Evolutionary conservation across 37 sponge, comb jelly and placozoan species (phyloP).

Genomic region (Ephydatia muelleri): DNA sequence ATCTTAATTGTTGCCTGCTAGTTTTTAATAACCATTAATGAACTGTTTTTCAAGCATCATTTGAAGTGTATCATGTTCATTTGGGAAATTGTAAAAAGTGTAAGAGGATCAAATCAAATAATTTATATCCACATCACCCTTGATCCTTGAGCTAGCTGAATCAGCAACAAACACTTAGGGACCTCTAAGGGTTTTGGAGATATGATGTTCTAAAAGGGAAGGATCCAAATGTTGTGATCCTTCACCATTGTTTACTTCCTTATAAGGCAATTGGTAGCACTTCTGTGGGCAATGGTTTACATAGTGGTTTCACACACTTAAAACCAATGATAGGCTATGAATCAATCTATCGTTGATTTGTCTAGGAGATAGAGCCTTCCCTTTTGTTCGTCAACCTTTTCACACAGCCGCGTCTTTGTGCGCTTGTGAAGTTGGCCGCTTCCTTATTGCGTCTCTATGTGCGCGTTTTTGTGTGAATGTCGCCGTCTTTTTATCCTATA

Average conservation of each 20-base stretch:
- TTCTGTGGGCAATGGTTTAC: not conserved
- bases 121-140: conserved; percentile 1
- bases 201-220: not conserved
- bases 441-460: not conserved
- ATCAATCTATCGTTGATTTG: not conserved
- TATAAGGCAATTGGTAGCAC: not conserved
- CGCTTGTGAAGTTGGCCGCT: not conserved
- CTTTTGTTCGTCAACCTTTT: not conserved
- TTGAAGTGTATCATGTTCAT: not conserved
- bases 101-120: not conserved
- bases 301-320: not conserved
- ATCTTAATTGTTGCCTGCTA: not conserved
- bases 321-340: not conserved
- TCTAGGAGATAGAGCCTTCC: no score
- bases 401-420: not conserved
- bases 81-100: not conserved
- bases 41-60: not conserved
- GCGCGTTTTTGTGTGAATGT: not conserved
- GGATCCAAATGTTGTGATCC: not conserved
- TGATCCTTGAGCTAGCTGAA: not conserved
- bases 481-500: not conserved
- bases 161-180: not conserved
- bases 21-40: not conserved
- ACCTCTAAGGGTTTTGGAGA: not conserved
- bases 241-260: not conserved